These are phyloP conservation scores for Butorides virescens DNA, from an alignment of 2,113 vertebrate species.

Conservation along the genomic window DNA sequence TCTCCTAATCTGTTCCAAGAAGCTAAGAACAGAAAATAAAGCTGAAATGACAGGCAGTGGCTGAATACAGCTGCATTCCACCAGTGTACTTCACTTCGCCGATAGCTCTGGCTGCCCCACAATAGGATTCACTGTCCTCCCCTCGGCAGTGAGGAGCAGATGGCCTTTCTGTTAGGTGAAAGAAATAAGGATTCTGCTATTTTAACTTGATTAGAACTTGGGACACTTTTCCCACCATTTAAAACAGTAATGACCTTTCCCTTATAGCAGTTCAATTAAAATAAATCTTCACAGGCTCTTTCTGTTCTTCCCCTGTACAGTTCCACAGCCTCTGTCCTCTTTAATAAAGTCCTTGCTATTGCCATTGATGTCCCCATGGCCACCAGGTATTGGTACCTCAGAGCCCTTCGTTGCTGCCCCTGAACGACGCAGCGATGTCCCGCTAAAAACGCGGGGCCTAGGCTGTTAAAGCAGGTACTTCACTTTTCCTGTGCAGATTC, in stretches of 20 bases:
- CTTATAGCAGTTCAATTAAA: background rate
- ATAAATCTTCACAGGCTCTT: slow-evolving; percentile 17
- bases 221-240: background rate
- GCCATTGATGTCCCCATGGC: background rate
- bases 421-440: background rate
- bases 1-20: background rate
- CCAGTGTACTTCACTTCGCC: background rate
- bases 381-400: background rate
- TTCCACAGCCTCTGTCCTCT: background rate
- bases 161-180: background rate
- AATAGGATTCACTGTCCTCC: background rate
- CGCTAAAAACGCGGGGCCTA: background rate
- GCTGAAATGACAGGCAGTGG: background rate
- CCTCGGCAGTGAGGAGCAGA: slow-evolving; percentile 1
- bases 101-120: background rate
- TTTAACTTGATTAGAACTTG: background rate
- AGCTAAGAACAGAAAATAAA: background rate
- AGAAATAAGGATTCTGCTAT: background rate
- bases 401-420: background rate
- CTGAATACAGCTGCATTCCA: background rate
- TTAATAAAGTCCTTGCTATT: background rate
- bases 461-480: background rate
- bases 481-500: background rate
- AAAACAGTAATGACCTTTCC: background rate
- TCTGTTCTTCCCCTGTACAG: background rate